Evolutionary conservation across 2,888 invertebrate genomes (phyloP).

Genomic region (Bembecia ichneumoniformis): DNA sequence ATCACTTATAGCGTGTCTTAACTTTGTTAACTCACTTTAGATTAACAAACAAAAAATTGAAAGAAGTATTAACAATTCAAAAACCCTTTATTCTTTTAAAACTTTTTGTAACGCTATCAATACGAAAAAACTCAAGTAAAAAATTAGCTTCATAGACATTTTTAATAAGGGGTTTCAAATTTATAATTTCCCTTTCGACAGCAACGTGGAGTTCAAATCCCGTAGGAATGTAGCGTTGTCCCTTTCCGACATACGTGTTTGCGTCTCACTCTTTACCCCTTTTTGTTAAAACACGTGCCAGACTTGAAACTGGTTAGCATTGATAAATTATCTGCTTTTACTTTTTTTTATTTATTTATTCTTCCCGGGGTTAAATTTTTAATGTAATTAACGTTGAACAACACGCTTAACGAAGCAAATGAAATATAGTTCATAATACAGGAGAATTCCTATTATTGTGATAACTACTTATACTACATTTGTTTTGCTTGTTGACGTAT

Average conservation of each 20-base stretch:
- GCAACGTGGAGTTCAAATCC: conserved; percentile 42
- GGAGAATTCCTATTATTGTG: neutral
- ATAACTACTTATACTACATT: neutral
- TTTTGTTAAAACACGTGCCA: neutral
- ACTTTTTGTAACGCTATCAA: conserved; percentile 26
- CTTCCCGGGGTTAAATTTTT: conserved; percentile 28
- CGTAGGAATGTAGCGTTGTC: conserved; percentile 48
- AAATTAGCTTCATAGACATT: conserved; percentile 34
- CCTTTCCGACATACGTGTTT: conserved; percentile 27
- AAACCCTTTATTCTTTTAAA: conserved; percentile 19
- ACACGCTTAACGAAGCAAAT: conserved; percentile 9
- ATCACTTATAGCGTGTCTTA: no score
- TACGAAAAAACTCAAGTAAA: conserved; percentile 26
- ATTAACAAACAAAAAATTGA: no score
- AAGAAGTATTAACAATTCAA: conserved; percentile 3
- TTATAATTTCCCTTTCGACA: conserved; percentile 50
- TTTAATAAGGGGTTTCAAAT: conserved; percentile 26
- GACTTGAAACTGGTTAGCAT: conserved; percentile 41
- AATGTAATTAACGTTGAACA: conserved; percentile 35
- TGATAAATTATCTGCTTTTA: conserved; percentile 44
- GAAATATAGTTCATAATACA: neutral
- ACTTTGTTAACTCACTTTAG: no score
- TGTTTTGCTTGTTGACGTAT: neutral
- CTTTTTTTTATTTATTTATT: conserved; percentile 32
- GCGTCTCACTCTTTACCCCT: conserved; percentile 19